Conservation (phyloP, 2,797 vertebrate genomes). For the Muscicapa striata region DNA sequence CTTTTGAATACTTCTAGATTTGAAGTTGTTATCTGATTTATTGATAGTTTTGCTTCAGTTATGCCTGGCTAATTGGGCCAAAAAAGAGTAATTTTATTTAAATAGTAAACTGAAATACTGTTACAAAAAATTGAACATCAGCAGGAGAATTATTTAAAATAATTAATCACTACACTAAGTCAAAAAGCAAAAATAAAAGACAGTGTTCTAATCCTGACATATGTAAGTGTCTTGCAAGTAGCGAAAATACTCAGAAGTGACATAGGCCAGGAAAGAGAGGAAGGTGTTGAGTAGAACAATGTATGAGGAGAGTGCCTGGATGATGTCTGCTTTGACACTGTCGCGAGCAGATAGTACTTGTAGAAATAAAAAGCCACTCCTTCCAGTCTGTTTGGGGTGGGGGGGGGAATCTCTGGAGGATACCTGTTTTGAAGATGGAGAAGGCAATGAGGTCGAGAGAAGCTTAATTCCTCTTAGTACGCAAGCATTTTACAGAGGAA, state of each 20-base stretch:
- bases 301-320: neutral
- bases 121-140: neutral
- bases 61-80: neutral
- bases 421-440: neutral
- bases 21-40: neutral
- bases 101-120: neutral
- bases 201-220: neutral
- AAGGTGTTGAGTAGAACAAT: neutral
- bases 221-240: neutral
- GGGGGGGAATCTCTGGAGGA: rapidly evolving
- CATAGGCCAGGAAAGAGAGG: neutral
- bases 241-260: neutral
- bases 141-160: neutral
- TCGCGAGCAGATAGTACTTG: neutral
- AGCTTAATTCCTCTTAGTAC: neutral
- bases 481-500: neutral
- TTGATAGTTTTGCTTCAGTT: neutral
- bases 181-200: neutral
- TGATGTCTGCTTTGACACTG: neutral
- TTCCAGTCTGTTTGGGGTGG: rapidly evolving
- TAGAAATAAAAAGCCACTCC: neutral
- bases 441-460: neutral
- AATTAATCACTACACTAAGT: neutral
- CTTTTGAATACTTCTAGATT: neutral
- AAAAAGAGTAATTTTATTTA: neutral